These are phyloP conservation scores for Dipodomys ordii DNA, from an alignment of 2,113 vertebrate species.

Conservation along the genomic window DNA sequence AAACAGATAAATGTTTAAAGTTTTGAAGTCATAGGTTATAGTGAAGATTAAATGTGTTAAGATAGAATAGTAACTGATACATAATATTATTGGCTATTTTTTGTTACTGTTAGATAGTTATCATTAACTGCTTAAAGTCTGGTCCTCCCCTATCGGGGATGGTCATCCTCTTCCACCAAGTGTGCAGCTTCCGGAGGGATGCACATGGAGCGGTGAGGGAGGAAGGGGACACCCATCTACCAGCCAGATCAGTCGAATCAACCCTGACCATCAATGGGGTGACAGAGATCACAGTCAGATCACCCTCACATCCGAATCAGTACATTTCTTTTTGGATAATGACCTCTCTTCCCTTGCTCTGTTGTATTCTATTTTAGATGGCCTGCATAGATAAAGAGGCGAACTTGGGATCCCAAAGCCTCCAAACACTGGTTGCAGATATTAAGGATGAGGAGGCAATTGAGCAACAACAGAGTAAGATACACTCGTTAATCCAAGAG, in stretches of 20 bases:
- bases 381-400: constrained; percentile 62
- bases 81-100: background rate
- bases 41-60: background rate
- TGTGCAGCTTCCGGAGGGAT: too few relatives aligned
- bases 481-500: constrained; percentile 71
- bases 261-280: too few relatives aligned
- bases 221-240: too few relatives aligned
- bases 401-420: constrained; percentile 8
- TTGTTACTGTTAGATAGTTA: background rate
- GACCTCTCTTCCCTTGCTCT: background rate
- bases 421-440: constrained; percentile 29
- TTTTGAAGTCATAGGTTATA: too few relatives aligned
- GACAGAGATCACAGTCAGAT: too few relatives aligned
- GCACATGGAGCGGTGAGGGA: too few relatives aligned
- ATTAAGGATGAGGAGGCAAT: constrained; percentile 25
- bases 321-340: too few relatives aligned
- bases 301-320: too few relatives aligned
- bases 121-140: background rate
- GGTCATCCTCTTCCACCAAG: too few relatives aligned
- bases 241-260: too few relatives aligned
- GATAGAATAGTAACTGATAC: background rate
- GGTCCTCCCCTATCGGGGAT: too few relatives aligned
- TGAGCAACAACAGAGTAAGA: constrained; percentile 72
- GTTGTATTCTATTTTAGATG: constrained; percentile 71
- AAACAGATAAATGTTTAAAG: too few relatives aligned